Conservation (phyloP, 92 coral and sea anemone species). For the Epizoanthus ramosus region DNA sequence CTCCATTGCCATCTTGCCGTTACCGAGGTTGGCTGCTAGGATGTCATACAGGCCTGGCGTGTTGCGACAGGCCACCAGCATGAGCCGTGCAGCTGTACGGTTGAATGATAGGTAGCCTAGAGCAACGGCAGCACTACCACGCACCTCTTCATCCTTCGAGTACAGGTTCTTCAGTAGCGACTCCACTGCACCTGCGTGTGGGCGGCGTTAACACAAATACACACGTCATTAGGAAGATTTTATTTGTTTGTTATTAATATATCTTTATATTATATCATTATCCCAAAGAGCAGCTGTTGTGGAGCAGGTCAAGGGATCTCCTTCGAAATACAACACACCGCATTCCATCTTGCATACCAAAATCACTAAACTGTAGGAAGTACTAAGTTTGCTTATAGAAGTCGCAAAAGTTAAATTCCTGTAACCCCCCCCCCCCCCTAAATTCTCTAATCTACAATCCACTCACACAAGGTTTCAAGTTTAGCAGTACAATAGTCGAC, state of each 20-base stretch:
- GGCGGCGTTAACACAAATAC: not conserved
- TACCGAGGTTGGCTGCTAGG: constrained; percentile 81
- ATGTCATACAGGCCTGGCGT: constrained; percentile 91
- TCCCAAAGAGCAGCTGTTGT: no score
- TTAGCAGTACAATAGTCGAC: no score
- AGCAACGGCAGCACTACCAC: constrained; percentile 97
- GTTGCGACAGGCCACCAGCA: constrained; percentile 93
- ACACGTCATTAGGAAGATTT: not conserved
- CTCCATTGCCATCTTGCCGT: constrained; percentile 95
- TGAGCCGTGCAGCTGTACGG: constrained; percentile 91
- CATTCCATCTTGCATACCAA: no score
- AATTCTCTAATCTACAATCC: no score
- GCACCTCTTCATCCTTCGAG: constrained; percentile 85
- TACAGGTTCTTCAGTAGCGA: constrained; percentile 78
- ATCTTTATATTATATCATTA: no score
- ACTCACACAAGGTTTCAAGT: no score
- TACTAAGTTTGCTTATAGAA: no score
- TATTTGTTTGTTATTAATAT: not conserved
- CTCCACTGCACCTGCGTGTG: constrained; percentile 79
- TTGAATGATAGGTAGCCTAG: constrained; percentile 95
- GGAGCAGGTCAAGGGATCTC: no score
- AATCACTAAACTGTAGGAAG: no score
- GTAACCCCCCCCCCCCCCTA: no score
- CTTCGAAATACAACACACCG: no score
- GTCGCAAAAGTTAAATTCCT: no score